Conservation (phyloP, 1,140 invertebrate species). For the Dryas iulia region DNA sequence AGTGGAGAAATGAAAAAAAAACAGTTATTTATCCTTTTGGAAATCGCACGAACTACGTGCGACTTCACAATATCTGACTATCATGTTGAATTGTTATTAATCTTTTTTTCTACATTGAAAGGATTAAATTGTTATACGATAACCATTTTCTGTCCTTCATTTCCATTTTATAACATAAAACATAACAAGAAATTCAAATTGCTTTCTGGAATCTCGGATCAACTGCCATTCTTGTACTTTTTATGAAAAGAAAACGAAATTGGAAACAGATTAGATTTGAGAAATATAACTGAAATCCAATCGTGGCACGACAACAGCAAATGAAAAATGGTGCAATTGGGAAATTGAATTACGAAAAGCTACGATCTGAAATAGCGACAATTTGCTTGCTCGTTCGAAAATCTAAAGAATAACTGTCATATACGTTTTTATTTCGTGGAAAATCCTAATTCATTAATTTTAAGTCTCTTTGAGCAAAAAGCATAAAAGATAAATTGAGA, state of each 20-base stretch:
- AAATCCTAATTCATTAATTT: too few relatives aligned
- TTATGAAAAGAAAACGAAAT: constrained; percentile 5
- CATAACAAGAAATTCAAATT: neutral
- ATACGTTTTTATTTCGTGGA: neutral
- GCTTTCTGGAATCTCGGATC: neutral
- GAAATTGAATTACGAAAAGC: constrained; percentile 8
- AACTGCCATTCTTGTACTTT: neutral
- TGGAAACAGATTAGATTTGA: constrained; percentile 18
- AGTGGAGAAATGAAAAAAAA: too few relatives aligned
- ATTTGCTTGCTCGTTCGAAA: constrained; percentile 10
- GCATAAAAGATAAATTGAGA: too few relatives aligned
- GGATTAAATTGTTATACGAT: neutral
- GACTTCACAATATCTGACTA: too few relatives aligned
- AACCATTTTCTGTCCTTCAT: neutral
- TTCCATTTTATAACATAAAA: neutral
- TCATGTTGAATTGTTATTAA: too few relatives aligned
- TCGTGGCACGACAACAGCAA: neutral
- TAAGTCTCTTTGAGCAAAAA: too few relatives aligned
- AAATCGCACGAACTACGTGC: too few relatives aligned
- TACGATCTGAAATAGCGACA: neutral
- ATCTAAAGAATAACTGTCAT: neutral
- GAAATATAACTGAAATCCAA: constrained; percentile 8
- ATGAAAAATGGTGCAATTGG: constrained; percentile 7
- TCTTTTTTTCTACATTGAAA: neutral
- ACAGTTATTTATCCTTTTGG: too few relatives aligned